These are phyloP conservation scores for Perodicticus potto DNA, from an alignment of 2,797 vertebrate species.

Conservation along the genomic window DNA sequence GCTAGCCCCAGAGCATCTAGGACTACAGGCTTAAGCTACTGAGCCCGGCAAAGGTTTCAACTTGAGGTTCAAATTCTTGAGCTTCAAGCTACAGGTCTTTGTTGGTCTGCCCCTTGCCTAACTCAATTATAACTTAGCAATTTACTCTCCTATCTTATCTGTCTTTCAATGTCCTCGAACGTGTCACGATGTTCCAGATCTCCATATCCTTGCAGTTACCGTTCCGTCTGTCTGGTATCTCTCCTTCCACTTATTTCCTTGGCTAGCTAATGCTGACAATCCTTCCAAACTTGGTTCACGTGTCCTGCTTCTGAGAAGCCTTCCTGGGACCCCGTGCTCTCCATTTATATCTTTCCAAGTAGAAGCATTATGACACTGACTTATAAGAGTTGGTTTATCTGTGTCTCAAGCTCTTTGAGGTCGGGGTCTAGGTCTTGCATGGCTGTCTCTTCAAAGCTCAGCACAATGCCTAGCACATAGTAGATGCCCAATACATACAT, in stretches of 20 bases:
- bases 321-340: neutral
- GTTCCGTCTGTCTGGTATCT: neutral
- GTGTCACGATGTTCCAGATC: neutral
- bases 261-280: neutral
- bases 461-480: too few species aligned
- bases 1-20: too few species aligned
- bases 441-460: neutral
- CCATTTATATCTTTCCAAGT: neutral
- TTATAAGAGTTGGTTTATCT: neutral
- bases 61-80: neutral
- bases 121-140: neutral
- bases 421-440: neutral
- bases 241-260: neutral
- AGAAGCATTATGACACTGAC: neutral
- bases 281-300: neutral
- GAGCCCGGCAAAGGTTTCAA: neutral
- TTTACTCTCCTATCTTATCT: neutral
- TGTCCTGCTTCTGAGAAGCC: neutral
- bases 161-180: neutral
- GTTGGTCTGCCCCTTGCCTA: neutral
- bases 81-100: neutral
- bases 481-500: neutral
- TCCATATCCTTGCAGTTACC: neutral
- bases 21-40: neutral
- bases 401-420: neutral